Percentiles rank a stretch among this genome's conserved stretches.
Evolutionary conservation across 2,888 invertebrate genomes (phyloP).

Genomic region (Macrophya alboannulata): DNA sequence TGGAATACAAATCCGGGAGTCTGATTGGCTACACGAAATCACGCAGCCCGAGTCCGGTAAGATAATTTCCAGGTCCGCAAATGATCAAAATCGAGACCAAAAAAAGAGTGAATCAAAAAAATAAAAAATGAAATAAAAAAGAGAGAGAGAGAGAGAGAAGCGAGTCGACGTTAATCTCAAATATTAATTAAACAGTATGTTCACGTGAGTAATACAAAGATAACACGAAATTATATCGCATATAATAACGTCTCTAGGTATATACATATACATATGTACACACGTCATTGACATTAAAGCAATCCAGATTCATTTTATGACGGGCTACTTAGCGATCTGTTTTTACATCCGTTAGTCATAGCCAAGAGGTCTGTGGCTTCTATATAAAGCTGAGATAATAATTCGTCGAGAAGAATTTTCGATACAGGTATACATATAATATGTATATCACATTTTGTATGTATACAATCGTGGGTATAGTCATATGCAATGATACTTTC

Average conservation of each 20-base stretch:
- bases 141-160: not conserved
- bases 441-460: not conserved
- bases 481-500: constrained; percentile 10
- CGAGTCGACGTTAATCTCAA: not conserved
- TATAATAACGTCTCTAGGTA: not conserved
- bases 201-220: not conserved
- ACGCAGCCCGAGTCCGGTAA: constrained; percentile 43
- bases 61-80: not conserved
- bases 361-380: constrained; percentile 32
- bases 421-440: constrained; percentile 4
- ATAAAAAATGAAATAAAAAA: not conserved
- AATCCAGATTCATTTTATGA: constrained; percentile 52
- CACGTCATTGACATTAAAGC: constrained; percentile 25
- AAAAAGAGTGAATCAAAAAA: not conserved
- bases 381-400: constrained; percentile 25
- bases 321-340: constrained; percentile 33
- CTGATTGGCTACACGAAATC: constrained; percentile 3
- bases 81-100: not conserved
- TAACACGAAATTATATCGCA: not conserved
- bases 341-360: constrained; percentile 34
- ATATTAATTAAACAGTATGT: not conserved
- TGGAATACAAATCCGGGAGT: not conserved
- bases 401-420: constrained; percentile 34
- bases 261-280: not conserved
- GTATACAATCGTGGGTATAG: not conserved